phyloP scores from a whole-genome alignment of 2,113 vertebrate species.

The Epinephelus fuscoguttatus region DNA sequence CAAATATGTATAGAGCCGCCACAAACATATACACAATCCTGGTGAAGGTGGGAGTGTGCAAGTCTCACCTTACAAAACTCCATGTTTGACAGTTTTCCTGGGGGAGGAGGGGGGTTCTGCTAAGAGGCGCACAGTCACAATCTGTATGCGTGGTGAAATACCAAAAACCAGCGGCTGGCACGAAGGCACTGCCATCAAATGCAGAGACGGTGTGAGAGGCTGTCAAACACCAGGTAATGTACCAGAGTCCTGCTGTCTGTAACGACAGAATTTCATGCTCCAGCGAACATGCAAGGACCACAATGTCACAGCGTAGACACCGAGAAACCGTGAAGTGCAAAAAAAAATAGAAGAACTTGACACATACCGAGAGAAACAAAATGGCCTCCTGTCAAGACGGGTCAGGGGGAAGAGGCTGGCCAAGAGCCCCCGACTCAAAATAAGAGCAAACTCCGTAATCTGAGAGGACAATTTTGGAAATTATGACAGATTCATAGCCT shows the following conservation, averaged over 20 bases:
- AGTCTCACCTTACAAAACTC: slow-evolving; percentile 53
- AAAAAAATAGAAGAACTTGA: slow-evolving; percentile 25
- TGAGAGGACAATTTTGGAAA: slow-evolving; percentile 19
- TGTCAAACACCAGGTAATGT: slow-evolving; percentile 71
- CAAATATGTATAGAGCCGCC: slow-evolving; percentile 32
- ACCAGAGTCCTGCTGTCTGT: slow-evolving; percentile 63
- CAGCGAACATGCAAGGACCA: slow-evolving; percentile 55
- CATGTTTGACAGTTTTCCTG: slow-evolving; percentile 53
- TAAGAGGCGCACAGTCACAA: slow-evolving; percentile 32
- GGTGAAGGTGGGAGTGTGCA: slow-evolving; percentile 34
- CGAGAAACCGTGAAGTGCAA: slow-evolving; percentile 12
- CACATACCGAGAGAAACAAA: slow-evolving; percentile 57
- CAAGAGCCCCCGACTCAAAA: slow-evolving; percentile 9
- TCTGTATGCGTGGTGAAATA: slow-evolving; percentile 51
- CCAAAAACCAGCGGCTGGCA: slow-evolving; percentile 34
- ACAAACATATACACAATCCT: background rate
- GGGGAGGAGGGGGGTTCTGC: slow-evolving; percentile 8
- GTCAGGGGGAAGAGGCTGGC: slow-evolving; percentile 41
- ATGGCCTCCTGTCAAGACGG: slow-evolving; percentile 68
- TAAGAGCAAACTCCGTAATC: background rate
- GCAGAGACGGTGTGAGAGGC: slow-evolving; percentile 51
- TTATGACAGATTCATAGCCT: slow-evolving; percentile 31
- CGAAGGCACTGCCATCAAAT: slow-evolving; percentile 60
- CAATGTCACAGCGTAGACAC: slow-evolving; percentile 44
- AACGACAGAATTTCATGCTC: slow-evolving; percentile 56